Evolutionary conservation across 2,888 invertebrate species (phyloP).

Genomic region (Candidula unifasciata): DNA sequence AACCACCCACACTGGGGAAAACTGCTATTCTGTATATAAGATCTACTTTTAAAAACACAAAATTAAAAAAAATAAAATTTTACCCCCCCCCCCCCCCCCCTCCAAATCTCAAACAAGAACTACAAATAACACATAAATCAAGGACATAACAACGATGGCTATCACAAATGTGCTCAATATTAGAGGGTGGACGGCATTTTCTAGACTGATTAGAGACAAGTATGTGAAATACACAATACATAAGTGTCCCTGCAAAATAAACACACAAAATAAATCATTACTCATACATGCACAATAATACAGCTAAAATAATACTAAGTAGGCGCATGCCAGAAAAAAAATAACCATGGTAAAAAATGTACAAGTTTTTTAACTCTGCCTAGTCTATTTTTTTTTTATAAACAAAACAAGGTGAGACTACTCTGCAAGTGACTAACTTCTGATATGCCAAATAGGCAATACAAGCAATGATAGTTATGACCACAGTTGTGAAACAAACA

Average conservation of each 20-base stretch:
- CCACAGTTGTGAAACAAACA: too few species aligned
- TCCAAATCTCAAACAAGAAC: too few species aligned
- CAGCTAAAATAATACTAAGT: not conserved
- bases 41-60: not conserved
- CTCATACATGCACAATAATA: not conserved
- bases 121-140: not conserved
- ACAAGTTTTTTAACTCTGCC: too few species aligned
- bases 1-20: too few species aligned
- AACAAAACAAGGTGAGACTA: too few species aligned
- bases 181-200: constrained; percentile 44
- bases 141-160: constrained; percentile 45
- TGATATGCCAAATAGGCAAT: too few species aligned
- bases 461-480: too few species aligned
- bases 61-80: not conserved
- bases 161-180: constrained; percentile 42
- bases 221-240: too few species aligned
- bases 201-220: constrained; percentile 12
- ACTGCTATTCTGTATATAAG: not conserved
- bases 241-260: not conserved
- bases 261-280: not conserved
- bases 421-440: too few species aligned
- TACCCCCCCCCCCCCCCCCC: too few species aligned
- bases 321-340: not conserved
- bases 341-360: not conserved
- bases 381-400: too few species aligned